Percentiles rank a stretch among this genome's conserved stretches.
phyloP scores from a whole-genome alignment of 2,888 invertebrate genomes.

The Antheraea yamamai region DNA sequence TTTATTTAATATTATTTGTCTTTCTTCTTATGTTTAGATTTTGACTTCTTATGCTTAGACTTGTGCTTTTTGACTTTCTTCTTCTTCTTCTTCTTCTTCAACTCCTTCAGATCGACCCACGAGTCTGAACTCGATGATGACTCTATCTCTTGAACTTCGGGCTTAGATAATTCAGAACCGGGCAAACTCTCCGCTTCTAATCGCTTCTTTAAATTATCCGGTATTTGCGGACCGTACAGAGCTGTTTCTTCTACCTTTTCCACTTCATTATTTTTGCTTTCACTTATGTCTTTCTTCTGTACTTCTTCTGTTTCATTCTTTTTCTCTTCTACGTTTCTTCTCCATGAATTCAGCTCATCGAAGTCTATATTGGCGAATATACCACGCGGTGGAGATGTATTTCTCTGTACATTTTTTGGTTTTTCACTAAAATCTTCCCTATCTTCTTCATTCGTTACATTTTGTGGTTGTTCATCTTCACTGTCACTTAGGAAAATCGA shows the following conservation, averaged over 20 bases:
- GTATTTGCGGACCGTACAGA: constrained; percentile 83
- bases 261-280: not conserved
- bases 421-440: constrained; percentile 52
- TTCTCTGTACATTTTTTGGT: constrained; percentile 82
- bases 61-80: constrained; percentile 76
- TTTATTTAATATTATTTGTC: constrained; percentile 43
- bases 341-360: constrained; percentile 80
- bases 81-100: constrained; percentile 65
- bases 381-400: constrained; percentile 86
- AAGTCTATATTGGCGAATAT: constrained; percentile 86
- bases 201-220: constrained; percentile 66
- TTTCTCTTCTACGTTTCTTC: constrained; percentile 45
- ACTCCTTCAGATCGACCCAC: constrained; percentile 76
- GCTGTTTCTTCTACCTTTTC: constrained; percentile 37
- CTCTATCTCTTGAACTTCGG: constrained; percentile 39
- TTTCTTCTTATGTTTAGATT: constrained; percentile 71
- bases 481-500: constrained; percentile 93
- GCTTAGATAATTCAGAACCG: not conserved
- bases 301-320: constrained; percentile 31
- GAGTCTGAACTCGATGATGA: constrained; percentile 70
- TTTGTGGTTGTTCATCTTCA: constrained; percentile 69
- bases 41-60: constrained; percentile 66
- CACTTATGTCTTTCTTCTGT: constrained; percentile 16
- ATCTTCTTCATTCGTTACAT: constrained; percentile 14
- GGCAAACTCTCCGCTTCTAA: constrained; percentile 37